Conservation (phyloP, 1,140 invertebrate species). For the Aphelenchoides fujianensis region DNA sequence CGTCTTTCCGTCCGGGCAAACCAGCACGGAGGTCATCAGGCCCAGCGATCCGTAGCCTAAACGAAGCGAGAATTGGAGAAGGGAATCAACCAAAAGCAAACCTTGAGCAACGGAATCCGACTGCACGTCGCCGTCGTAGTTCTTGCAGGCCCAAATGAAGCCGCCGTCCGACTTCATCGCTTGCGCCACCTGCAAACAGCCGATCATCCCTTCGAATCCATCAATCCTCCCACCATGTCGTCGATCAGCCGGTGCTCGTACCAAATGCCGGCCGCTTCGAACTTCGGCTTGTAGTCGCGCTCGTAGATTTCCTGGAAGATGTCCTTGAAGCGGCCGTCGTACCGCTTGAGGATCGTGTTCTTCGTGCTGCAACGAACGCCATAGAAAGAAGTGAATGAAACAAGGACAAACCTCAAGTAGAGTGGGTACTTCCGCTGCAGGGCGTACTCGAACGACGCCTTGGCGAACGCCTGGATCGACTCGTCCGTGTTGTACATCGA, state of each 20-base stretch:
- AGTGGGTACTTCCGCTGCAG: constrained; percentile 58
- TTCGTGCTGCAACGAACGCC: constrained; percentile 77
- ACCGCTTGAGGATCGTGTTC: constrained; percentile 96
- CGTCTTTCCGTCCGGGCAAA: constrained; percentile 91
- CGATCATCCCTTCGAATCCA: too few relatives aligned
- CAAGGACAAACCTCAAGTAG: constrained; percentile 69
- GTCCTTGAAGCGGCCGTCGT: constrained; percentile 97
- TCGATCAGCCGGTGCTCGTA: constrained; percentile 96
- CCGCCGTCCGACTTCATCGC: constrained; percentile 96
- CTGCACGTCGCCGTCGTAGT: constrained; percentile 98
- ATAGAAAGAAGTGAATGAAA: constrained; percentile 70
- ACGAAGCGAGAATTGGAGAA: background rate
- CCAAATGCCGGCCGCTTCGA: constrained; percentile 82
- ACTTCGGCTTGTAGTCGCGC: constrained; percentile 80
- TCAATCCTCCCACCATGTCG: too few relatives aligned
- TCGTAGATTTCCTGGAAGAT: constrained; percentile 97
- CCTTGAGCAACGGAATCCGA: constrained; percentile 95
- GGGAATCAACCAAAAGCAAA: constrained; percentile 54
- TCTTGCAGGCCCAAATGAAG: constrained; percentile 98
- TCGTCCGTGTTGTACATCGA: constrained; percentile 74
- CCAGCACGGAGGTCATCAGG: constrained; percentile 87
- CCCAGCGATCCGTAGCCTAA: constrained; percentile 75
- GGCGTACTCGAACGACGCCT: constrained; percentile 61
- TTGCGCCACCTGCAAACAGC: constrained; percentile 81
- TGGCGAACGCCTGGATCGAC: constrained; percentile 57